Conservation (phyloP, 2,797 vertebrate genomes). For the Hipposideros larvatus region DNA sequence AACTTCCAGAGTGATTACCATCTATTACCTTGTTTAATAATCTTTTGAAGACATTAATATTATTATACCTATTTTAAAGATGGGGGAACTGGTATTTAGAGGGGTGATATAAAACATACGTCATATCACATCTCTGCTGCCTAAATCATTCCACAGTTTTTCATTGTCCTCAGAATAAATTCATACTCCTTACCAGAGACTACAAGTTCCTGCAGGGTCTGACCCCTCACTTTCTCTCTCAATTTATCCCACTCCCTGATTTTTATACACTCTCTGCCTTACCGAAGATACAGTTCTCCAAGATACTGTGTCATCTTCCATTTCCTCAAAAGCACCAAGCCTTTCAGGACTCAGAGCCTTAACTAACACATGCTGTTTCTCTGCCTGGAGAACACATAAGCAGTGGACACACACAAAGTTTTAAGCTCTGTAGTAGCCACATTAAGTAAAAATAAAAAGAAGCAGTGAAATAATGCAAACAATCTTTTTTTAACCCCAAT, state of each 20-base stretch:
- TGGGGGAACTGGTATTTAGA: background rate
- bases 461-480: background rate
- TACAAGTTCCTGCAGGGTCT: background rate
- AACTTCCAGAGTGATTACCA: background rate
- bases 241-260: background rate
- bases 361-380: background rate
- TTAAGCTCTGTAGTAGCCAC: background rate
- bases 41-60: background rate
- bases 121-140: background rate
- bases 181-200: background rate
- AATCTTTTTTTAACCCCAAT: background rate
- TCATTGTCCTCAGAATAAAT: conserved; percentile 35
- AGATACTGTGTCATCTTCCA: background rate
- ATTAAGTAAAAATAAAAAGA: background rate
- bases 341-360: background rate
- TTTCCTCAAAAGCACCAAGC: background rate
- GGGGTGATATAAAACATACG: background rate
- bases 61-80: background rate
- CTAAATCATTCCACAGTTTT: background rate
- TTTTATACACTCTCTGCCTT: background rate
- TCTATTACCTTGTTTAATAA: background rate
- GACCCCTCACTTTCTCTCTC: background rate
- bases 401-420: background rate
- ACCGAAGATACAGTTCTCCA: background rate
- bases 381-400: background rate